Conservation (phyloP, 2,113 vertebrate genomes). For the Thoracochromis brauschi region DNA sequence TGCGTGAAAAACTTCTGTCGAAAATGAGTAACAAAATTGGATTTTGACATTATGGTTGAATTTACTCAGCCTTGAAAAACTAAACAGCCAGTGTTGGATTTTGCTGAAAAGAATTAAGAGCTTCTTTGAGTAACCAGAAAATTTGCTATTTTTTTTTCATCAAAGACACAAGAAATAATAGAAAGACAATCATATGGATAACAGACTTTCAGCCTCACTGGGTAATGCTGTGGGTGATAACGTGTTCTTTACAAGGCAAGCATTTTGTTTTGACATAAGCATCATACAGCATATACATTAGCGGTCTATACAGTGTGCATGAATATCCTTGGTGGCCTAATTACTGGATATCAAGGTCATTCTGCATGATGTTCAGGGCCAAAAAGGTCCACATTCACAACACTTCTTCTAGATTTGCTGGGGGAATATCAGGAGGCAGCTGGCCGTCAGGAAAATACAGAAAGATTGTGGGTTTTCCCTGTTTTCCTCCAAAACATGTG, state of each 20-base stretch:
- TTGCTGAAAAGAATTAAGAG: neutral
- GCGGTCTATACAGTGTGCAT: too few species aligned
- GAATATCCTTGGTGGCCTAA: neutral
- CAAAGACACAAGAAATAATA: neutral
- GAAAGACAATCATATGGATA: neutral
- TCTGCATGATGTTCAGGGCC: neutral
- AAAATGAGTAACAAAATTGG: neutral
- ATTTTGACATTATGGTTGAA: neutral
- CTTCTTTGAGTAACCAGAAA: neutral
- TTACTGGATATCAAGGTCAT: neutral
- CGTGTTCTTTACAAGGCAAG: neutral
- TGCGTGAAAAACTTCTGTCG: neutral
- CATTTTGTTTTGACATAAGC: neutral
- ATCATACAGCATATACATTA: neutral
- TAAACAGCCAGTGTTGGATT: neutral
- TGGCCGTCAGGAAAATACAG: neutral
- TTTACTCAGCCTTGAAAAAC: neutral
- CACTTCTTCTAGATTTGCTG: neutral
- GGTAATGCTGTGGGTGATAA: neutral
- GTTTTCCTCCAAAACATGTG: neutral
- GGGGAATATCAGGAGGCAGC: neutral
- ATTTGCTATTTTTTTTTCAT: neutral
- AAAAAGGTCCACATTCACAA: neutral
- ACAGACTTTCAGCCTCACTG: neutral
- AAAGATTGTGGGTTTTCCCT: accelerated